These are phyloP conservation scores for Liodrosophila aerea DNA, from an alignment of 2,888 invertebrate genomes.

Conservation along the genomic window DNA sequence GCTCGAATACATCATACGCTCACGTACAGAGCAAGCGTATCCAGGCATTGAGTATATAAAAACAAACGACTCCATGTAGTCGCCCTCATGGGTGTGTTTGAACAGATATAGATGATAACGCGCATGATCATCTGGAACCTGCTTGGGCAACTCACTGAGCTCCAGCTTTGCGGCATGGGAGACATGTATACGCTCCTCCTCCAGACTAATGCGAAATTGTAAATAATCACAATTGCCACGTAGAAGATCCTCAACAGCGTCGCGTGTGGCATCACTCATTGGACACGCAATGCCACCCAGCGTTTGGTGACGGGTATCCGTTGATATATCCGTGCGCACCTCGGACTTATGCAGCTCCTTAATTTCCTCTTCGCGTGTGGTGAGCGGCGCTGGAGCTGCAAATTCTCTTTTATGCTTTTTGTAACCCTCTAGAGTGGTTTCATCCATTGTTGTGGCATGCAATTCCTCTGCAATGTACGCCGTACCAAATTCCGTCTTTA, in stretches of 20 bases:
- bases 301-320: constrained; percentile 93
- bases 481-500: constrained; percentile 97
- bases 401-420: constrained; percentile 89
- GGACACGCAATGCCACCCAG: constrained; percentile 96
- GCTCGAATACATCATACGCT: constrained; percentile 99
- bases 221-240: constrained; percentile 92
- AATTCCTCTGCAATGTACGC: constrained; percentile 96
- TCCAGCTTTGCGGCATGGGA: constrained; percentile 87
- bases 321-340: constrained; percentile 88
- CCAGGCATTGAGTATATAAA: constrained; percentile 99
- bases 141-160: constrained; percentile 87
- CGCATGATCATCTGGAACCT: constrained; percentile 89
- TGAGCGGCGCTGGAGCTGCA: constrained; percentile 94
- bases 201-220: constrained; percentile 84
- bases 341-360: constrained; percentile 90
- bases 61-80: constrained; percentile 92
- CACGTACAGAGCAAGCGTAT: constrained; percentile 96
- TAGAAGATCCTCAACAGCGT: constrained; percentile 89
- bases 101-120: constrained; percentile 94
- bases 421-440: constrained; percentile 92
- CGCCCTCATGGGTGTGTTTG: constrained; percentile 96
- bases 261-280: constrained; percentile 90
- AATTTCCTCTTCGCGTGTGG: constrained; percentile 92
- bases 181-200: constrained; percentile 93
- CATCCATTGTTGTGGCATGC: constrained; percentile 93